Base-by-base conservation (phyloP, 2,113 vertebrate species). In the Smithornis capensis region DNA sequence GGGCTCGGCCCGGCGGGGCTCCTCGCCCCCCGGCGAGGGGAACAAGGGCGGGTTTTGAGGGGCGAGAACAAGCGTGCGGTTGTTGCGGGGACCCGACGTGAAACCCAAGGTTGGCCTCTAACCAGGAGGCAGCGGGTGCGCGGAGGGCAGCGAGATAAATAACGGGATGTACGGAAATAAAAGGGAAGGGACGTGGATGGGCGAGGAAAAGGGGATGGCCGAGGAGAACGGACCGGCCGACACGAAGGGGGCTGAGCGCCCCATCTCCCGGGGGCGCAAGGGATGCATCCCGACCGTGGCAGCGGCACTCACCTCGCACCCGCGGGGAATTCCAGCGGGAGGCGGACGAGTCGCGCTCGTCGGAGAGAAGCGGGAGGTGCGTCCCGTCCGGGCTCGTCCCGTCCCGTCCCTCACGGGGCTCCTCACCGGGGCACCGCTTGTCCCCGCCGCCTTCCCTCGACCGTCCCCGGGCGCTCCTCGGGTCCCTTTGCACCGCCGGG, bases 351-450 rank as follows among this genome's bases (percentile, higher is more conserved):
- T 31, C 40, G 40, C 40, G 14, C 42, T 44, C 42, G 42, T 44
- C 21, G 29, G 59, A 8, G 37, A 50, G 49, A 42, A 37, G 62
- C 83, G 11, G 37, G 19, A 22, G 35, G 37, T 47, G 62, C 31
- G 14, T 24, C 64, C 45, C 64, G 64, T 52, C 37, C 55, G 35
- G 19, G 44, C 49, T 23, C 35, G 45, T 31, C 69, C 73, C 31
- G 22, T 42, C 31, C 28, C 33, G 42, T 67, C 53, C 77, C 63
- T 25, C 53, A 87, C 52, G 37, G 49, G 69, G 79, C n/a, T 89
- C 16, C 88, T 96, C 90, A 96, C 94, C 94, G 67, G 78, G 82
- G 25, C n/a, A 55, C 78, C 50, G n/a, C 83, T 68, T 13, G 38
- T 81, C 73, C 81, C 85, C 63, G 4, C 45, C 60, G 40, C 73